Base-by-base conservation (phyloP, 2,797 vertebrate genomes). In the Macroramphosus scolopax region DNA sequence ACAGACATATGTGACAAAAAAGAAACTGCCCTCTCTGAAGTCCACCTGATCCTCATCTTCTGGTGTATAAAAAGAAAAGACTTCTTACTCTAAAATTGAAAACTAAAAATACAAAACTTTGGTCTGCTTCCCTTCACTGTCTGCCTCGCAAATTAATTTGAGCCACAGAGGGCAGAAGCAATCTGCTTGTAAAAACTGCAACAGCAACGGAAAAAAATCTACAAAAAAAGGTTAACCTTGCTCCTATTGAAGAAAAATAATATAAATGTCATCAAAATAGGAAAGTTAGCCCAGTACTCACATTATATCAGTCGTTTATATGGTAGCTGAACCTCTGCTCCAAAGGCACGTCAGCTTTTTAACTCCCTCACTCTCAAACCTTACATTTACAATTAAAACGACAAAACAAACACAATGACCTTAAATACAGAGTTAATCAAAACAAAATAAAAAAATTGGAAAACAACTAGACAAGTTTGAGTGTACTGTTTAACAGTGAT, bases 91-190 rank as follows among this genome's bases (percentile, higher is more conserved):
- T 77, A 70, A 71, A 78, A 80, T 61, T 76, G 70, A 88, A 82
- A 88, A 87, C 79, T 60, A 74, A 90, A 90, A 85, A 81, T 87
- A 91, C 81, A 90, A 89, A 91, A 92, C 90, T 91, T 92, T 92
- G 91, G 91, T 92, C 90, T 90, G 88, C 84, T 87, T 88, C 78
- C 84, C 77, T 84, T 88, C 69, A 69, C 75, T 82, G 77, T 78
- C 81, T 82, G 77, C 55, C 71, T 78, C 68, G 44, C 54, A 76
- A 80, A 76, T 84, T 60, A 12, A 67, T 70, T 61, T 72, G 63
- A 77, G 81, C 75, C 77, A 45, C 51, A 52, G 51, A 73, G 59
- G 75, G 71, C 74, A 77, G 78, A 75, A 74, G 79, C 69, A 79
- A 77, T 78, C 58, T 66, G 62, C 72, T 65, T 77, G 71, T 56